These are phyloP conservation scores for Ptychoptera contaminata DNA, from an alignment of 2,888 invertebrate species.

Conservation along the genomic window DNA sequence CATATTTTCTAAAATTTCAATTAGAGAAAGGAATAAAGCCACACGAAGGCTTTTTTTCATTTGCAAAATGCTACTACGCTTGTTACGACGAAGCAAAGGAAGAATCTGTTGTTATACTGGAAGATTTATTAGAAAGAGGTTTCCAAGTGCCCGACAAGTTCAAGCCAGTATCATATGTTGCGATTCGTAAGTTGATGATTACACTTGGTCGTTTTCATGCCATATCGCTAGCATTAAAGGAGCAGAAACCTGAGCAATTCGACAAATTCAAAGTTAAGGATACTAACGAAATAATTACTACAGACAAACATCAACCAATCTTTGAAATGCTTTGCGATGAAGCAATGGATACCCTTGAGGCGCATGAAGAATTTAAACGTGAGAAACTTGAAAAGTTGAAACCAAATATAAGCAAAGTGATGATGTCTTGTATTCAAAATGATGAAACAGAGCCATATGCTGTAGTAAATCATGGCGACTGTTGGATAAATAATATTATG, in stretches of 20 bases:
- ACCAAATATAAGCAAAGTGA: not conserved
- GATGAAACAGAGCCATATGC: constrained; percentile 6
- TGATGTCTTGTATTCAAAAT: not conserved
- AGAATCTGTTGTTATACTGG: constrained; percentile 8
- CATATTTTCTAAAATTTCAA: constrained; percentile 8
- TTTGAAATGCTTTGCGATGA: not conserved
- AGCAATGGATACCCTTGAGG: constrained; percentile 5
- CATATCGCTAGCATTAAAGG: constrained; percentile 9
- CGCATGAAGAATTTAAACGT: constrained; percentile 5
- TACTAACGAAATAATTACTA: too few species aligned
- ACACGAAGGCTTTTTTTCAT: constrained; percentile 5
- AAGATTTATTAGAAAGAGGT: constrained; percentile 7
- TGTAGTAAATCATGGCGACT: constrained; percentile 8
- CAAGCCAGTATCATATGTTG: constrained; percentile 4
- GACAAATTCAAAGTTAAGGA: constrained; percentile 2
- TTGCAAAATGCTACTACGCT: constrained; percentile 9
- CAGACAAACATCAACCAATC: not conserved
- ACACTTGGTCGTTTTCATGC: constrained; percentile 9
- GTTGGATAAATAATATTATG: constrained; percentile 8
- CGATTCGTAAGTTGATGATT: constrained; percentile 5
- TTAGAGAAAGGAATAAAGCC: constrained; percentile 5
- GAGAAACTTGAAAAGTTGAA: constrained; percentile 4
- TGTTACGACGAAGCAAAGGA: constrained; percentile 4
- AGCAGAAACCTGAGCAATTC: constrained; percentile 5
- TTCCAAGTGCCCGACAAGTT: constrained; percentile 6